phyloP scores from a whole-genome alignment of 2,888 invertebrate species.

The Hecatera dysodea region DNA sequence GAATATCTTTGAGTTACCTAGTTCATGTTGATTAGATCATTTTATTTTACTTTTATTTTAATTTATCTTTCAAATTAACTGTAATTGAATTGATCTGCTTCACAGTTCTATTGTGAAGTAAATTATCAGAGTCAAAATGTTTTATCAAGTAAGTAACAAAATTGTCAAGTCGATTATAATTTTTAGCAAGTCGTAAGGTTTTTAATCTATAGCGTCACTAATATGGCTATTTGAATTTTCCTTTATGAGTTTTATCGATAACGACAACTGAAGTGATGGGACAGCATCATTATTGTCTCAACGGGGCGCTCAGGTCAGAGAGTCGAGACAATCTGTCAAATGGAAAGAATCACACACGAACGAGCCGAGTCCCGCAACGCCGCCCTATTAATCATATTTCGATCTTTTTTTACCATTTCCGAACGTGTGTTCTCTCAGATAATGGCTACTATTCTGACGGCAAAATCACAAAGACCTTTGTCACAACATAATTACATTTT shows the following conservation, averaged over 20 bases:
- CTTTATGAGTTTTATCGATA: slow-evolving; percentile 73
- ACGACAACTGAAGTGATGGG: slow-evolving; percentile 73
- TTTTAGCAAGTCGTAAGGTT: background rate
- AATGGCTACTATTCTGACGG: slow-evolving; percentile 87
- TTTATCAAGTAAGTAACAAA: background rate
- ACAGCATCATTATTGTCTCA: slow-evolving; percentile 86
- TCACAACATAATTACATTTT: slow-evolving; percentile 48
- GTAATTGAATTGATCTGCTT: no score
- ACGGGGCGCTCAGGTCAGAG: slow-evolving; percentile 89
- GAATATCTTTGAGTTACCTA: background rate
- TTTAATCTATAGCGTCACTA: background rate
- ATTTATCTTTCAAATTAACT: no score
- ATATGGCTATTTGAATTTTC: background rate
- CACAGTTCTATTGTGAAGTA: background rate
- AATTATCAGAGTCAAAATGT: background rate
- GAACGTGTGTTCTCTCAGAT: slow-evolving; percentile 88
- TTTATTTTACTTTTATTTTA: no score
- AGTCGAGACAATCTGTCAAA: slow-evolving; percentile 91
- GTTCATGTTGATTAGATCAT: background rate
- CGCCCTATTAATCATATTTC: slow-evolving; percentile 90
- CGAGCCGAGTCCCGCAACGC: slow-evolving; percentile 80
- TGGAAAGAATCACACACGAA: slow-evolving; percentile 88
- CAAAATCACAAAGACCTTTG: slow-evolving; percentile 72
- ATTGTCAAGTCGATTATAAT: no score
- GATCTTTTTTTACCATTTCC: slow-evolving; percentile 88